Evolutionary conservation across 2,113 vertebrate species (phyloP).

Genomic region (Chloropsis cyanopogon): DNA sequence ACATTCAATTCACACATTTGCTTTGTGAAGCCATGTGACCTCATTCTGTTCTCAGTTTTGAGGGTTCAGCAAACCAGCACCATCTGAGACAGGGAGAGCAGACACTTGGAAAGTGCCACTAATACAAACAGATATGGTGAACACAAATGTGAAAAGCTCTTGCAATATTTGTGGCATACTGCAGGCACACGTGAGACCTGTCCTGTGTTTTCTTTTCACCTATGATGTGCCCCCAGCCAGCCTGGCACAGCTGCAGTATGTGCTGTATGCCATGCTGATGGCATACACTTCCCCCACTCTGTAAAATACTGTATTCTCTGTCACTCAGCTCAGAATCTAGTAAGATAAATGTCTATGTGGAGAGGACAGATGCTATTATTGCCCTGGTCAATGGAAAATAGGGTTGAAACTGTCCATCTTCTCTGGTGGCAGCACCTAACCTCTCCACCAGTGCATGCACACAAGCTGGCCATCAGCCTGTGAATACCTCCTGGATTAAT

Average conservation of each 20-base stretch:
- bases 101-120: background rate
- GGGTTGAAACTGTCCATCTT: background rate
- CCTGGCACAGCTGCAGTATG: conserved; percentile 4
- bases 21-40: background rate
- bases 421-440: background rate
- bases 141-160: background rate
- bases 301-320: background rate
- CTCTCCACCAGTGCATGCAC: background rate
- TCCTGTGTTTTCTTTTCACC: background rate
- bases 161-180: background rate
- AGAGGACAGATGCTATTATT: background rate
- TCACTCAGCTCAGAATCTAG: background rate
- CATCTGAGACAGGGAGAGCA: background rate
- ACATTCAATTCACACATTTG: background rate
- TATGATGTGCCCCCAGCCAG: background rate
- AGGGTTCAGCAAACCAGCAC: background rate
- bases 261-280: background rate
- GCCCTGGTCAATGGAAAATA: background rate
- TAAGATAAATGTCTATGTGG: background rate
- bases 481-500: background rate
- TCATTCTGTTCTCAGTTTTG: background rate
- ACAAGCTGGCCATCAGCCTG: background rate
- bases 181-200: background rate
- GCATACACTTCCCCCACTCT: background rate
- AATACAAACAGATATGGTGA: background rate